Conservation (phyloP, 35 echinoderm and acorn worm genomes). For the Nesometra sesokonis region DNA sequence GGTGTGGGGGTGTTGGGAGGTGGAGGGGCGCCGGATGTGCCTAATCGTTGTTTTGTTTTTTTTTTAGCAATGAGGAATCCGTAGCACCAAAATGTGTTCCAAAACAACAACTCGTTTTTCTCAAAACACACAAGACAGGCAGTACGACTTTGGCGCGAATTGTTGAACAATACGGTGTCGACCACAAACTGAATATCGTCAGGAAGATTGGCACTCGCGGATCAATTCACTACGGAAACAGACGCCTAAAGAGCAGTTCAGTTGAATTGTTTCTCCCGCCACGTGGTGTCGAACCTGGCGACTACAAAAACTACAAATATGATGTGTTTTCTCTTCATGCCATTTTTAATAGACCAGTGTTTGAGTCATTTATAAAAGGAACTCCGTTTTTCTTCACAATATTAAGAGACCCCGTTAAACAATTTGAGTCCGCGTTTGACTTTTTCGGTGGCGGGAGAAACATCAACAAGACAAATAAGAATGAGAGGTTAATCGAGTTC, state of each 20-base stretch:
- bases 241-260: background rate
- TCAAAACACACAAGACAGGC: conserved; percentile 10
- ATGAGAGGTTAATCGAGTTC: no score
- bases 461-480: no score
- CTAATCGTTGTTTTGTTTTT: no score
- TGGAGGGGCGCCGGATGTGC: no score
- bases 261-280: background rate
- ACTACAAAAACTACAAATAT: background rate
- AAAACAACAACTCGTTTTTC: background rate
- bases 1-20: no score
- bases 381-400: conserved; percentile 51
- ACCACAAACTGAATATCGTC: background rate
- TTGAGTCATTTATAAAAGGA: conserved; percentile 19
- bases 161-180: background rate
- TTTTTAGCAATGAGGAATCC: no score
- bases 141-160: background rate
- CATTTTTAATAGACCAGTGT: background rate
- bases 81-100: background rate
- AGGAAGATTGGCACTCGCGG: background rate
- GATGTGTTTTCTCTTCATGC: background rate
- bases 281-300: background rate
- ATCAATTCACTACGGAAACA: background rate
- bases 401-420: conserved; percentile 48
- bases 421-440: conserved; percentile 68
- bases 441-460: background rate